Evolutionary conservation across 2,797 vertebrate species (phyloP).

Genomic region (Tapirus indicus): DNA sequence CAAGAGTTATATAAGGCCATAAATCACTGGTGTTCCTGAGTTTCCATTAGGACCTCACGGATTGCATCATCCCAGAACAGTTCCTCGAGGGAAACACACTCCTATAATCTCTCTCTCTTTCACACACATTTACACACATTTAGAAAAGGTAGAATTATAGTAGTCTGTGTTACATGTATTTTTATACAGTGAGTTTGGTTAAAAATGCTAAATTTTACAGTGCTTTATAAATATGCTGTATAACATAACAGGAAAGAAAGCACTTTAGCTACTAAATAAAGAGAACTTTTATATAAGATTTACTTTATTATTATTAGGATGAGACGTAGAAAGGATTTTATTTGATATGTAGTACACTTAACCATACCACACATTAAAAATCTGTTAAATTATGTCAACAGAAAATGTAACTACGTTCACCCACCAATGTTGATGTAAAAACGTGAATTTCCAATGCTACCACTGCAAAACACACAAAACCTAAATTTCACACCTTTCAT

Average conservation of each 20-base stretch:
- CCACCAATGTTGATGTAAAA: not conserved
- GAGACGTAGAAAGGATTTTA: conserved; percentile 74
- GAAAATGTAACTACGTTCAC: not conserved
- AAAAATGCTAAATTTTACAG: not conserved
- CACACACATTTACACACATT: not conserved
- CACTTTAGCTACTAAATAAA: not conserved
- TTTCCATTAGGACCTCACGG: conserved; percentile 71
- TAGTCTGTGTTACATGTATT: not conserved
- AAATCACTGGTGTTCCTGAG: conserved; percentile 69
- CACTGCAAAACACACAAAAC: not conserved
- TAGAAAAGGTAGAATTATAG: not conserved
- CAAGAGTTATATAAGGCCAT: conserved; percentile 76
- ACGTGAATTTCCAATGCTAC: not conserved
- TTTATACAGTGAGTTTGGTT: not conserved
- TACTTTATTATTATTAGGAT: conserved; percentile 72
- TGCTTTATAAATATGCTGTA: not conserved
- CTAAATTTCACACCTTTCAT: not conserved
- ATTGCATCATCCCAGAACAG: conserved; percentile 51
- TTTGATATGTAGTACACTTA: conserved; percentile 48
- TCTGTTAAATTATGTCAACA: not conserved
- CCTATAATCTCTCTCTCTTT: not conserved
- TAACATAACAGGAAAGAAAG: not conserved
- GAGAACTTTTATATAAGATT: conserved; percentile 52
- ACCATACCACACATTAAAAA: not conserved
- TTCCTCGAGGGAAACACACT: conserved; percentile 66